Evolutionary conservation across 2,888 invertebrate genomes (phyloP), one percentile per base, ranked within the genome.

Genomic region (Stictocephala bisonia): DNA sequence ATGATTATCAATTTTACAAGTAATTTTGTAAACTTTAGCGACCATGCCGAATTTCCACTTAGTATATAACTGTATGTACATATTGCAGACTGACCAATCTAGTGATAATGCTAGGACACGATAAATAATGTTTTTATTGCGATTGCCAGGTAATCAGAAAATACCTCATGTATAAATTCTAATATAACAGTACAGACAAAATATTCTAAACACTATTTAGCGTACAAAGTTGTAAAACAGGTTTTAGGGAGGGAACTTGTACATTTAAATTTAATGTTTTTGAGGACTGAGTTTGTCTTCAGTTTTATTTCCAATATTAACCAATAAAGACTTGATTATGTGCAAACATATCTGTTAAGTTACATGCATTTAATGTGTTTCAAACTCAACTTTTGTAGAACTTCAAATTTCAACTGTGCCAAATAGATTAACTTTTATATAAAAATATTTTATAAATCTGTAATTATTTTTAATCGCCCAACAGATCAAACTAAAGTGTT

Each of bases 31-130:
- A 53, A 53, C 26, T 70, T 70, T 56, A 56, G 70, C 70, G 18
- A 56, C 70, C 56, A 70, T 70, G 70, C 70, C 70, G 70, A 70
- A 70, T 70, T 70, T 70, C 70, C 56, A 70, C 53, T 31, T 69
- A 69, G 69, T 27, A 51, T 51, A 53, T 69, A 69, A 53, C 60
- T 60, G 40, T 35, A 20, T 60, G 60, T 60, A 60, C 60, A 60
- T 60, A 60, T 56, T 60, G 60, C 35, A 40, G 60, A 60, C 60
- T 60, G 60, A 60, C 60, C 60, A 60, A 60, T 35, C 60, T 60
- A 60, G 60, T 40, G 60, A 60, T 60, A 60, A 35, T 40, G 60
- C 40, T 60, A 60, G 60, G 40, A 44, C 60, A 40, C 40, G 60
- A 60, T 60, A 60, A 60, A 56, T 60, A 60, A 20, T 60, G 60